Evolutionary conservation across 2,113 vertebrate genomes (phyloP).

Genomic region (Columbina picui): DNA sequence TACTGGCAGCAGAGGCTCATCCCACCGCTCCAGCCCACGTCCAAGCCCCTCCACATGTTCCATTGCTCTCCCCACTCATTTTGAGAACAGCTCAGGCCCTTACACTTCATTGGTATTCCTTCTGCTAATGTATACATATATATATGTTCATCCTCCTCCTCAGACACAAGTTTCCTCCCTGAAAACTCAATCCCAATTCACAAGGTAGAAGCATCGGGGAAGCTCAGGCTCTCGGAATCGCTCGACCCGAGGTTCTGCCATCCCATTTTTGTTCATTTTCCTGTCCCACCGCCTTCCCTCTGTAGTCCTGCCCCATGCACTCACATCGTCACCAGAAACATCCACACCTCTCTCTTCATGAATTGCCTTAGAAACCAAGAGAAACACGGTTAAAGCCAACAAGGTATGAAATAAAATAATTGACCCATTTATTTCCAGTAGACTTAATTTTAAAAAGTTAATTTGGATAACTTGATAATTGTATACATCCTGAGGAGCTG

Average conservation of each 20-base stretch:
- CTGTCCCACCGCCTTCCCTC: background rate
- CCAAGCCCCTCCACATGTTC: background rate
- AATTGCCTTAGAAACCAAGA: background rate
- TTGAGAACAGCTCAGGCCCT: background rate
- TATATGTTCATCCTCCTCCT: background rate
- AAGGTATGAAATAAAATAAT: background rate
- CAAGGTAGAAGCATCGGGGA: background rate
- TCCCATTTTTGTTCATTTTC: too few relatives aligned
- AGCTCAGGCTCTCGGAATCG: rapidly evolving
- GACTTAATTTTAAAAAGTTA: background rate
- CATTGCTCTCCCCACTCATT: rapidly evolving
- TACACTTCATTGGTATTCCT: background rate
- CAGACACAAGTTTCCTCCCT: background rate
- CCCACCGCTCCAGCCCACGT: background rate
- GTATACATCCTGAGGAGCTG: background rate
- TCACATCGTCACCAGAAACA: rapidly evolving
- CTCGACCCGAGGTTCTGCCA: background rate
- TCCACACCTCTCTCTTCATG: background rate
- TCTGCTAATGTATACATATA: background rate
- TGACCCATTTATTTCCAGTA: background rate
- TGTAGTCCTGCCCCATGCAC: too few relatives aligned
- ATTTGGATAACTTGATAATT: background rate
- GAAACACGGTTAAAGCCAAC: background rate
- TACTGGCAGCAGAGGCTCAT: background rate
- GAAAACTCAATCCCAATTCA: too few relatives aligned